Base-by-base conservation (phyloP, 2,888 invertebrate species). In the Athripsodes cinereus region DNA sequence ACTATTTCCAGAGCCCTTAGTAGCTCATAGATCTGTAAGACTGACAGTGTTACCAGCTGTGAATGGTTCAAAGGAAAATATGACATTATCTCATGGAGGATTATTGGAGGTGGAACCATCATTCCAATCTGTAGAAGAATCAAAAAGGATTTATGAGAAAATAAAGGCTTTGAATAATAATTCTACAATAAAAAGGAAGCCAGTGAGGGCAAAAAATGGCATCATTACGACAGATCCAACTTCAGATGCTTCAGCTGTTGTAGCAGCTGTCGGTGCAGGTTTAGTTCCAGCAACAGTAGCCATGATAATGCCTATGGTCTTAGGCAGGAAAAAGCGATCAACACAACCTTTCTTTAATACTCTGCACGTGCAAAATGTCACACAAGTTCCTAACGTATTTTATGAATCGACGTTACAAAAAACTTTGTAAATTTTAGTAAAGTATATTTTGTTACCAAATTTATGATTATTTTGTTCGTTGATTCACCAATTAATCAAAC, bases 231-330 rank as follows among this genome's bases (percentile, higher is more conserved):
- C 72, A 58, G 52, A 57, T 35, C 68, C 70, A 1, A 67, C 69
- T 52, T 71, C 74, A 2, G 83, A 85, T 66, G 81, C 81, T 64
- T 80, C 85, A 0, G 83, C 86, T 0, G 80, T 88, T 34, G 68
- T 88, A 62, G 87, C 88, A 6, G 87, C 87, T 1, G 86, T 88
- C 0, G 86, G 88, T 0, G 88, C 89, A 16, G 89, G 89, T 0
- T 86, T 90, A 84, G 79, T 90, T 19, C 89, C 89, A 5, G 89
- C 88, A 0, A 87, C 89, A 0, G 86, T 89, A 84, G 89, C 88
- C 0, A 86, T 89, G 85, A 79, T 90, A 64, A 84, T 89, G 35
- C 90, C 90, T 0, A 84, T 89, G 81, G 85, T 88, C 70, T 74
- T 89, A 59, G 86, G 85, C n/a, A 69, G 70, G 8, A 63, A 59